Conservation (phyloP, 2,113 vertebrate genomes). For the Propithecus coquereli region DNA sequence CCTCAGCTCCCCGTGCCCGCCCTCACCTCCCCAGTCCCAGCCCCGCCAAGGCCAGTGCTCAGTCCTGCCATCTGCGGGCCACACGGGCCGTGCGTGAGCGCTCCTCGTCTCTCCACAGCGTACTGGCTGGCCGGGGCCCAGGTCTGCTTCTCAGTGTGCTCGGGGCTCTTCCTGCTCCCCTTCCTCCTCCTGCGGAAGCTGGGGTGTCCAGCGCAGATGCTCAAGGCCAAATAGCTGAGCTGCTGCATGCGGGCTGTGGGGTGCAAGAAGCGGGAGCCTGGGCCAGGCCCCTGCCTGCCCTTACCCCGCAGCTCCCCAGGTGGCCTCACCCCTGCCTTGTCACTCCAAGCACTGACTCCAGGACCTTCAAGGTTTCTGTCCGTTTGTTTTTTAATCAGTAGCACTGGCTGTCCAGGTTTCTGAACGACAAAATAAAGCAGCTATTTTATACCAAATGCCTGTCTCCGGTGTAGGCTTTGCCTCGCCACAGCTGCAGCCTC, state of each 20-base stretch:
- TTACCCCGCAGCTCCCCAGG: no score
- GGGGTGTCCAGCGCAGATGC: background rate
- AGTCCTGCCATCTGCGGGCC: background rate
- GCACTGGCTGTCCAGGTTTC: background rate
- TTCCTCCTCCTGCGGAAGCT: slow-evolving; percentile 82
- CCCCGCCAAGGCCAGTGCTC: background rate
- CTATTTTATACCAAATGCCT: background rate
- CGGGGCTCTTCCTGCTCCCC: slow-evolving; percentile 88
- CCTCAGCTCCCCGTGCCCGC: no score
- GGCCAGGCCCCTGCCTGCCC: background rate
- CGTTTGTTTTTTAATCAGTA: background rate
- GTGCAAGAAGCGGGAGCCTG: background rate
- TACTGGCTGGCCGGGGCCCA: slow-evolving; percentile 95
- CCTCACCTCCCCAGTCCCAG: accelerated
- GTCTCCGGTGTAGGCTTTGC: background rate
- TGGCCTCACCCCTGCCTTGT: no score
- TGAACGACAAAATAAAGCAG: slow-evolving; percentile 44
- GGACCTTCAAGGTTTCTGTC: background rate
- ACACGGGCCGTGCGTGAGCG: background rate
- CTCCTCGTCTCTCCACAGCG: slow-evolving; percentile 80
- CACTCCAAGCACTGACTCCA: background rate
- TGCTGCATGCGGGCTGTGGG: background rate
- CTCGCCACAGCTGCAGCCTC: background rate
- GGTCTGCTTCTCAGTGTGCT: slow-evolving; percentile 87
- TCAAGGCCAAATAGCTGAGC: slow-evolving; percentile 40